Conservation (phyloP, 1,140 invertebrate genomes). For the Drosophila asahinai region DNA sequence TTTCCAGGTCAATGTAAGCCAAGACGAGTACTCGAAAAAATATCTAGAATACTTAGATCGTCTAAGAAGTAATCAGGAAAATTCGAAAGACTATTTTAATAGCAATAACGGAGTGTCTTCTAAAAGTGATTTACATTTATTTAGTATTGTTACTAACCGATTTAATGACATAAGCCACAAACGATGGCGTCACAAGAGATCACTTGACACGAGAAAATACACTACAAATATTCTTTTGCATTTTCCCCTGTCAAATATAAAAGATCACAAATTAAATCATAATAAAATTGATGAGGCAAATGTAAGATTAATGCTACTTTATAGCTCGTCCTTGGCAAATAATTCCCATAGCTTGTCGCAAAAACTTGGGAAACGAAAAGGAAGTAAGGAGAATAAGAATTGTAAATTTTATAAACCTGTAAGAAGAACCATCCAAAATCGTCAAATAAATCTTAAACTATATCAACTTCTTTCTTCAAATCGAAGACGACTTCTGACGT, state of each 20-base stretch:
- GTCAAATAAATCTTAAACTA: constrained; percentile 66
- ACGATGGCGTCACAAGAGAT: constrained; percentile 30
- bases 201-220: constrained; percentile 17
- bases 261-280: constrained; percentile 38
- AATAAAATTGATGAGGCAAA: constrained; percentile 79
- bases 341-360: constrained; percentile 1
- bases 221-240: constrained; percentile 64
- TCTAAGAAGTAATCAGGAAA: constrained; percentile 33
- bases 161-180: constrained; percentile 44
- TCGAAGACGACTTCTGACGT: constrained; percentile 55
- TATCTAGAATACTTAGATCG: constrained; percentile 75
- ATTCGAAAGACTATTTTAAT: background rate
- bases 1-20: constrained; percentile 80
- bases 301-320: constrained; percentile 72
- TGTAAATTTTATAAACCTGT: constrained; percentile 21
- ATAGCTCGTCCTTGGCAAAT: constrained; percentile 60
- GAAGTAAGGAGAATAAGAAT: background rate
- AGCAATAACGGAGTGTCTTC: background rate
- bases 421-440: constrained; percentile 16
- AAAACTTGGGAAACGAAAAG: constrained; percentile 10
- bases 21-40: constrained; percentile 78
- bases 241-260: constrained; percentile 53
- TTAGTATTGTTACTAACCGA: constrained; percentile 62
- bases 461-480: constrained; percentile 64
- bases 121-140: constrained; percentile 40